Evolutionary conservation across 30 jellyfish, hydroid and myxozoan species (phyloP), one percentile per base, ranked within the genome.

Genomic region (Cassiopea andromeda): DNA sequence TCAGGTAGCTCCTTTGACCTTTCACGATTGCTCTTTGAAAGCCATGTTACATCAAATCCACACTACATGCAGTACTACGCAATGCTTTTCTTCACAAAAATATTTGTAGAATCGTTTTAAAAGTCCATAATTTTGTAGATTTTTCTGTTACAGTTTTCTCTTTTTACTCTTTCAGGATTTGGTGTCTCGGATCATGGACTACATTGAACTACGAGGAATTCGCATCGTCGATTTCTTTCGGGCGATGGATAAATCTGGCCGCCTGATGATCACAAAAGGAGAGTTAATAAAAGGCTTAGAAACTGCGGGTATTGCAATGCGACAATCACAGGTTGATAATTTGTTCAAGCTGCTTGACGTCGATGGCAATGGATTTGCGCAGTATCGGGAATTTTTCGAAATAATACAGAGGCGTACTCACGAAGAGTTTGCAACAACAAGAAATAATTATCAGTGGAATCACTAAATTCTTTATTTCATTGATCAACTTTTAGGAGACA

Each of bases 131-230:
- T 50, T 9, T 9, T 50, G 5, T 50, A 5, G 64, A 50, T 50
- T 50, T 50, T 50, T 50, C 64, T 50, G 64, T 50, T 2, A 50
- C 64, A 50, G n/a, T n/a, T n/a, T n/a, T n/a, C 9, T 9, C 5
- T 50, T 2, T 50, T 50, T 60, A 9, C 1, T 38, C 44, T 75
- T 82, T 72, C 83, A 90, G 97, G 97, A 90, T 67, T 61, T 90
- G 89, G 87, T 90, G 1, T 61, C 93, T 16, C 73, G 93, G n/a
- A 76, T 90, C 15, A 48, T 90, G 77, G 97, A 90, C 64, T 77
- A 57, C 66, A 69, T 90, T 17, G 97, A 82, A 78, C 90, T 82
- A 2, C 97, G 97, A 18, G 97, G 97, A 7, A 78, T 90, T 60
- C 85, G 97, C 27, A 70, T 82, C 48, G 83, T 78, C n/a, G 97